A percentile compares a stretch with the other conserved stretches of the same genome.
Evolutionary conservation across 1,140 invertebrate species (phyloP).

Genomic region (Drosophila tani): DNA sequence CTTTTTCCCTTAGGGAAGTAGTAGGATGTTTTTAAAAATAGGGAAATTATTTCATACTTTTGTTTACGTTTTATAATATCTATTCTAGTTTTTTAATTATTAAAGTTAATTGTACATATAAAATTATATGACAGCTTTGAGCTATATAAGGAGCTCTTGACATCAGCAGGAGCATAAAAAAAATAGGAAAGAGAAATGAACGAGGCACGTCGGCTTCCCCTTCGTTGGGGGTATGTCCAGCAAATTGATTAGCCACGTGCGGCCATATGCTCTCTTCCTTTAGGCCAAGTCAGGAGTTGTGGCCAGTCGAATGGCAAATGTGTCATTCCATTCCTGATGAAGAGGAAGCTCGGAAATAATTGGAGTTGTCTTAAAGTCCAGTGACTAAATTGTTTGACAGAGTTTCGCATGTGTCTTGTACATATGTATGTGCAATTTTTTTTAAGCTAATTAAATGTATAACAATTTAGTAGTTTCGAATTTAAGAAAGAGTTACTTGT

Average conservation of each 20-base stretch:
- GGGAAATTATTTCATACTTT: background rate
- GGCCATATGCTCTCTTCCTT: constrained; percentile 21
- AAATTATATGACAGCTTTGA: background rate
- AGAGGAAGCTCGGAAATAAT: background rate
- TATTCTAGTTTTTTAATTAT: background rate
- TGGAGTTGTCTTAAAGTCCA: constrained; percentile 1
- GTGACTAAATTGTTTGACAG: background rate
- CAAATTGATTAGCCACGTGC: constrained; percentile 75
- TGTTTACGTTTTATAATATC: background rate
- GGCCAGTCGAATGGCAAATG: constrained; percentile 16
- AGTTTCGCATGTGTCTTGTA: too few relatives aligned
- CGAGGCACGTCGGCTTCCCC: background rate
- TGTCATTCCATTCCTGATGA: constrained; percentile 2
- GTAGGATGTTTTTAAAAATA: background rate
- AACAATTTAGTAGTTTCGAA: background rate
- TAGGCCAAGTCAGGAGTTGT: constrained; percentile 35
- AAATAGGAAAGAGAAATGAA: background rate
- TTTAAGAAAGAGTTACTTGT: background rate
- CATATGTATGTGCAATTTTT: background rate
- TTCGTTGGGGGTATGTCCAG: constrained; percentile 20
- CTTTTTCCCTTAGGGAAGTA: too few relatives aligned
- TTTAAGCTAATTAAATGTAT: background rate
- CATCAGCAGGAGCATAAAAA: background rate
- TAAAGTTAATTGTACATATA: background rate
- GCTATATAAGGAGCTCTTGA: background rate